Base-by-base conservation (phyloP, 2,888 invertebrate genomes). In the Hypena proboscidalis region DNA sequence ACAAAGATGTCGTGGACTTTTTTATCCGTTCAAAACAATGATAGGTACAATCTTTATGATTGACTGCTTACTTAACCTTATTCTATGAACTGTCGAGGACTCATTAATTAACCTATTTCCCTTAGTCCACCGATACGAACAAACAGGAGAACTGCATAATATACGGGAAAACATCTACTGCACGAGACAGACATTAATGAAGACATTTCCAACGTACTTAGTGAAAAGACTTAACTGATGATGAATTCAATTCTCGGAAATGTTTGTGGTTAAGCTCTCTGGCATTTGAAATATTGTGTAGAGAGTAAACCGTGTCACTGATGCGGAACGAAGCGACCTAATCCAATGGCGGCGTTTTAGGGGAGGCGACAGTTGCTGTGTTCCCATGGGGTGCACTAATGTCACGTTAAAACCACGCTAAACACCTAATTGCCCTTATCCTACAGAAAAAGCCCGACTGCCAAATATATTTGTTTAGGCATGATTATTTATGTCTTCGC, bases 321-420 rank as follows among this genome's bases (percentile, higher is more conserved):
- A 67, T 47, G 70, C 70, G 64, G 46, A 57, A 59, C 67, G 52
- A 75, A 67, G 54, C 41, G 15, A 55, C 20, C 29, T 44, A 58
- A 57, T 71, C 38, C 41, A 61, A 60, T 55, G 53, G 55, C 59
- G 51, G 54, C 53, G 57, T 66, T 67, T 57, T 49, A 51, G 61
- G 51, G 63, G 57, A 60, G 47, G 54, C 51, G 58, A 63, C 59
- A 64, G 52, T 69, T 73, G 65, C 48, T 40, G 37, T 60, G 47
- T 64, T 76, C 80, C 77, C 77, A 66, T 59, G 77, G 80, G 81
- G 67, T 53, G 66, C 48, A 60, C 62, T 77, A 77, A 74, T 74
- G 67, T 58, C 56, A 58, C 51, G 58, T 64, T 60, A 60, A 70
- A 74, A 60, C 65, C 50, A 59, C 54, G 61, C 70, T 77, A 70